Percentiles rank a stretch among this genome's conserved stretches.
Evolutionary conservation across 2,797 vertebrate species (phyloP).

Genomic region (Leontopithecus rosalia): DNA sequence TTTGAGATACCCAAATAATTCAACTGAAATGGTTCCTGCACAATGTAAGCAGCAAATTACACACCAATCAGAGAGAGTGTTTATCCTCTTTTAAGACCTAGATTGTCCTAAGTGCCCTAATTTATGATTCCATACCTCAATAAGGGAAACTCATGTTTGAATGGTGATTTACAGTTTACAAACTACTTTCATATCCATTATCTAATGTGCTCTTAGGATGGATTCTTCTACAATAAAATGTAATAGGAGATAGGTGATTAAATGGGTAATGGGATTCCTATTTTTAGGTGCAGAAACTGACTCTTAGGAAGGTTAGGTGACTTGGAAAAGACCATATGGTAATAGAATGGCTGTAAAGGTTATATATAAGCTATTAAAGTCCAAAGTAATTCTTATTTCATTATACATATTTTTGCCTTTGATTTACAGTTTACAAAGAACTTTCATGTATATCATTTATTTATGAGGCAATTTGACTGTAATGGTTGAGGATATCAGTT

Average conservation of each 20-base stretch:
- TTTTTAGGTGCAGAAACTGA: constrained; percentile 23
- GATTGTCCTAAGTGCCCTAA: background rate
- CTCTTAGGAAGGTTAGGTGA: background rate
- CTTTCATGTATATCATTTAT: background rate
- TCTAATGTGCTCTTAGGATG: constrained; percentile 12
- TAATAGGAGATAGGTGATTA: background rate
- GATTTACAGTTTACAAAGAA: background rate
- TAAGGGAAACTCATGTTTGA: background rate
- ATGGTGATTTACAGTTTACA: constrained; percentile 8
- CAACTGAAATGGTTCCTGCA: background rate
- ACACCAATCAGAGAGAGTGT: background rate
- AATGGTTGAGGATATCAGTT: background rate
- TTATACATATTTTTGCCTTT: background rate
- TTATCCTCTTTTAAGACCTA: background rate
- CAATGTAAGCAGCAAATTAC: background rate
- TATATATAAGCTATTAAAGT: background rate
- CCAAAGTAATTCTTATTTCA: background rate
- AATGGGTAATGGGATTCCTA: background rate
- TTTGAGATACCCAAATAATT: background rate
- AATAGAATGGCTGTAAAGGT: background rate
- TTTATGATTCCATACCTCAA: background rate
- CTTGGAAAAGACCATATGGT: background rate
- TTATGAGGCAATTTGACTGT: background rate
- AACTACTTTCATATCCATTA: background rate
- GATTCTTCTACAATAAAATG: background rate